These are phyloP conservation scores for Cirrhinus mrigala DNA, from an alignment of 2,797 vertebrate species.

Conservation along the genomic window DNA sequence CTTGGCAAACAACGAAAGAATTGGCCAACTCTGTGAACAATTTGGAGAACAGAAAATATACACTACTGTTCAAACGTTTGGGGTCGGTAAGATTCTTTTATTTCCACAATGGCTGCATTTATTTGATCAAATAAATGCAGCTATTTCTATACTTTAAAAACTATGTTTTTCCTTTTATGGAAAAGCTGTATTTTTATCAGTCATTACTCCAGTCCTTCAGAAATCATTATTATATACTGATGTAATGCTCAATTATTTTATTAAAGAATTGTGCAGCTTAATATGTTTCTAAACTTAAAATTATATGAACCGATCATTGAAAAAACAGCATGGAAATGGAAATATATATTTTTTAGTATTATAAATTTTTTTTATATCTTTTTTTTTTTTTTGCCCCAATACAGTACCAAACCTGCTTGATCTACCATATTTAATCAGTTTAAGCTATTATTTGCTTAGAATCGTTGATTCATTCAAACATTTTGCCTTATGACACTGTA, in stretches of 20 bases:
- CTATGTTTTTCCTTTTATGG: too few species aligned
- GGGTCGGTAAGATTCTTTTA: not conserved
- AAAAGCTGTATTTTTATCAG: not conserved
- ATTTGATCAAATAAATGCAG: not conserved
- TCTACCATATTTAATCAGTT: not conserved
- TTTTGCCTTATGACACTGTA: too few species aligned
- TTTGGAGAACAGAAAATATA: not conserved
- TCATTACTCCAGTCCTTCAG: not conserved
- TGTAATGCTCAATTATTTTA: not conserved
- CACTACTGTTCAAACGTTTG: not conserved
- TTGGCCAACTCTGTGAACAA: not conserved
- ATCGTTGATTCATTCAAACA: too few species aligned
- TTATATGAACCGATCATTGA: not conserved
- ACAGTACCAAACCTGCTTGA: not conserved
- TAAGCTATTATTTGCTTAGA: not conserved
- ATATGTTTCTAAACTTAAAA: not conserved
- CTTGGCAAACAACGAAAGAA: slow-evolving; percentile 9
- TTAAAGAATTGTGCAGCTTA: not conserved
- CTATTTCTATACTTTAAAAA: not conserved
- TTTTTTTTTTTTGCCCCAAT: not conserved
- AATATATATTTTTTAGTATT: not conserved
- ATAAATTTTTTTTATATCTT: not conserved
- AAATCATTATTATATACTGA: not conserved
- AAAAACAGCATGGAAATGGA: not conserved
- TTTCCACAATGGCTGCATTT: too few species aligned